Percentiles rank a stretch among this genome's conserved stretches.
Evolutionary conservation across 2,888 invertebrate species (phyloP).

Genomic region (Cosmorhoe ocellata): DNA sequence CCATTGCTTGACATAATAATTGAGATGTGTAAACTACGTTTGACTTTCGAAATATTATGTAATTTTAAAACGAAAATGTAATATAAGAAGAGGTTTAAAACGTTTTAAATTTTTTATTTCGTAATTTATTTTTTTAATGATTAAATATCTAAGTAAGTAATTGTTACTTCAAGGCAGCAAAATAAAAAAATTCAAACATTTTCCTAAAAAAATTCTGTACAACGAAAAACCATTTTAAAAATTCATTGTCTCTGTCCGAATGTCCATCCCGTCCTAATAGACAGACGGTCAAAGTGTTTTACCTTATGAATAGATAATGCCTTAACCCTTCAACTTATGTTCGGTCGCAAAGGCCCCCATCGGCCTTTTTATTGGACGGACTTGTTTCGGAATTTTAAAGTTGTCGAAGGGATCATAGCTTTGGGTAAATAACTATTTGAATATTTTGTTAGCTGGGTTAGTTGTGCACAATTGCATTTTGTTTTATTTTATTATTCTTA

Average conservation of each 20-base stretch:
- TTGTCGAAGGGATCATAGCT: conserved; percentile 8
- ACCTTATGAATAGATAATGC: conserved; percentile 72
- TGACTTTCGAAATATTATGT: too few relatives aligned
- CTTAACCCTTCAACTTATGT: conserved; percentile 66
- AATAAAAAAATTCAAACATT: too few relatives aligned
- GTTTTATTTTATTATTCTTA: neutral
- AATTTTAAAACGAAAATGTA: too few relatives aligned
- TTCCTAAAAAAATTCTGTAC: conserved; percentile 17
- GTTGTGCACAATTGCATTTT: too few relatives aligned
- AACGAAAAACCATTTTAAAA: conserved; percentile 58
- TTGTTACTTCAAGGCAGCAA: too few relatives aligned
- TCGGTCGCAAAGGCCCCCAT: conserved; percentile 36
- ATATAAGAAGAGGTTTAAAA: too few relatives aligned
- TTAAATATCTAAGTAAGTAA: too few relatives aligned
- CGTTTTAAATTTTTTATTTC: too few relatives aligned
- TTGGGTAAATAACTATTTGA: neutral
- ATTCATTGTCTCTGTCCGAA: conserved; percentile 52
- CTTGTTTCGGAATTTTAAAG: conserved; percentile 35
- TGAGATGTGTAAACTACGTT: too few relatives aligned
- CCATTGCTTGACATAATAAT: too few relatives aligned
- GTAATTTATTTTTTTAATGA: too few relatives aligned
- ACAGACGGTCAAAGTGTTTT: conserved; percentile 66
- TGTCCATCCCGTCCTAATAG: conserved; percentile 57
- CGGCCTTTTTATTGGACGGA: conserved; percentile 42
- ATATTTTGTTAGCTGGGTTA: neutral